Base-by-base conservation (phyloP, 1,140 invertebrate species). In the Coenobita brevimanus region DNA sequence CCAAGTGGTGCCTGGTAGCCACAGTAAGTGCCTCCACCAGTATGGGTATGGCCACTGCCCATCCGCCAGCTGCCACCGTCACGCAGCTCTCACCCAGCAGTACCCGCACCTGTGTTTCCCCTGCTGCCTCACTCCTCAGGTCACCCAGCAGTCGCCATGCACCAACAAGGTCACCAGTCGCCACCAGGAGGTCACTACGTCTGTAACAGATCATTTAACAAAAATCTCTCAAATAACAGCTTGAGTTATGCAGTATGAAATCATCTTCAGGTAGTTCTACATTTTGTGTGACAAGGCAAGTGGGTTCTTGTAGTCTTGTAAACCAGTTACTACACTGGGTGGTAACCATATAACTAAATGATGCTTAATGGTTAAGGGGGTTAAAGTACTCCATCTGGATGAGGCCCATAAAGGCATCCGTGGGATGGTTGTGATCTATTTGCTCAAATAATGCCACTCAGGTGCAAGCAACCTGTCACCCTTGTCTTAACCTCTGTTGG, bases 81-180 rank as follows among this genome's bases (percentile, higher is more conserved):
- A 64, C 85, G 79, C 85, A 87, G 64, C 85, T 87, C 46, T 87
- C 85, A 38, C 71, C 67, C 36, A 87, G 36, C 30, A 87, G 64
- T 10, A 87, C 38, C 71, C 78, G 43, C 76, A 87, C 85, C 0
- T 76, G 85, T 21, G 79, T 30, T 71, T 87, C 85, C 27, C 85
- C 85, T 4, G 85, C 64, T 30, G 54, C 76, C 41, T 87, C 46
- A 50, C 46, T 71, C 27, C 50, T 41, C 50, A 87, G 54, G 15
- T 57, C 76, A 54, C 85, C 78, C 0, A 87, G 78, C 24, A 87
- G 76, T 71, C 71, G 33, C 85, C 85, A 87, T 21, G 75, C 85
- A 50, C 67, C 64, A 27, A 76, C 79, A 24, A 87, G 46, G 21
- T 87, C 76, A 73, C 85, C 85, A 41, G 73, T 81, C 17, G 76